phyloP scores from a whole-genome alignment of 2,888 invertebrate genomes.

The Ypsolopha sequella region DNA sequence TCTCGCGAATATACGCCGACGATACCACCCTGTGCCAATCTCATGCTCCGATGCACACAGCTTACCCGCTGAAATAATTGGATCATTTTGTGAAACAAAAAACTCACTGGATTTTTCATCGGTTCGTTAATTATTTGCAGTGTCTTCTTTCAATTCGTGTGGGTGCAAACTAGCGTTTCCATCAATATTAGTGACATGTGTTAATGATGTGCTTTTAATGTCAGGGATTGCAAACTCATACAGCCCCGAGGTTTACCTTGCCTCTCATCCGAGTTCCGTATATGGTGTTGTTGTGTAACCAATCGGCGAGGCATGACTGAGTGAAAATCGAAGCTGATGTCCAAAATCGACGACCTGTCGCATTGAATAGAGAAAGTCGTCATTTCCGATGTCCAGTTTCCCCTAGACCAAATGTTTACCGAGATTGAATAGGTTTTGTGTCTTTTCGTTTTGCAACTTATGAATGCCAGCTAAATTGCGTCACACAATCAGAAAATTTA shows the following conservation, averaged over 20 bases:
- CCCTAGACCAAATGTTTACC: conserved; percentile 32
- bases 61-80: conserved; percentile 39
- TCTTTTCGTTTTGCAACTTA: conserved; percentile 15
- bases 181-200: conserved; percentile 2
- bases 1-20: conserved; percentile 9
- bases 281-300: conserved; percentile 13
- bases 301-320: conserved; percentile 8
- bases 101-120: conserved; percentile 19
- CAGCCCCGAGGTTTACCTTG: not conserved
- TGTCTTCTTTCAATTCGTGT: not conserved
- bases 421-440: conserved; percentile 25
- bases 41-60: conserved; percentile 37
- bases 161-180: not conserved
- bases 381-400: conserved; percentile 31
- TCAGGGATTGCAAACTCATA: not conserved
- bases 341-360: conserved; percentile 21
- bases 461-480: too few species aligned
- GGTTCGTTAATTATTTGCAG: not conserved
- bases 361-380: conserved; percentile 39
- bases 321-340: conserved; percentile 16
- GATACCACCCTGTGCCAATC: not conserved
- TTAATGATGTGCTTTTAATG: not conserved
- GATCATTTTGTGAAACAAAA: conserved; percentile 35
- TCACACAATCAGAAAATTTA: too few species aligned
- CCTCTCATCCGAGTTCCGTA: conserved; percentile 1